Percentiles rank a stretch among this genome's conserved stretches.
Evolutionary conservation across 2,797 vertebrate genomes (phyloP).

Genomic region (Sphenodon punctatus): DNA sequence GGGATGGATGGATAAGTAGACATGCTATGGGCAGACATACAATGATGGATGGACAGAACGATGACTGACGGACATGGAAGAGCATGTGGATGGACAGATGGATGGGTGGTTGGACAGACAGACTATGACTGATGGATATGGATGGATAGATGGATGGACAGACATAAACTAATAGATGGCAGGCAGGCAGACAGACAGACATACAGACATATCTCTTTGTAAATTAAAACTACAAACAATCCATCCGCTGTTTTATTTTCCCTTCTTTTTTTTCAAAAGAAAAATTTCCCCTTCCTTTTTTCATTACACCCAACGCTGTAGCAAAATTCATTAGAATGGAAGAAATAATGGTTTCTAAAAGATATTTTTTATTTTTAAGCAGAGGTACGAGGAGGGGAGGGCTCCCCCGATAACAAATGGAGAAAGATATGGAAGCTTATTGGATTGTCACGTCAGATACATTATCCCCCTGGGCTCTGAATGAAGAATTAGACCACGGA

Average conservation of each 20-base stretch:
- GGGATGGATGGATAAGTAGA: too few relatives aligned
- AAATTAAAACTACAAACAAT: slow-evolving; percentile 35
- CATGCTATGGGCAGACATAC: too few relatives aligned
- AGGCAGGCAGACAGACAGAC: neutral
- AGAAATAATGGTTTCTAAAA: slow-evolving; percentile 46
- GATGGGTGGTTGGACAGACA: too few relatives aligned
- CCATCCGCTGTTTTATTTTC: neutral
- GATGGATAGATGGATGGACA: too few relatives aligned
- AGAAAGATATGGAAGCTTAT: slow-evolving; percentile 60
- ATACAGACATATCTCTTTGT: too few relatives aligned
- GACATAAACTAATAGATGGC: too few relatives aligned
- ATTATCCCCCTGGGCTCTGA: slow-evolving; percentile 63
- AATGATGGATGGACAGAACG: too few relatives aligned
- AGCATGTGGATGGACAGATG: too few relatives aligned
- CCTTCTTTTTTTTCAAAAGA: neutral
- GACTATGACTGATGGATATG: too few relatives aligned
- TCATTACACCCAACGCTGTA: neutral
- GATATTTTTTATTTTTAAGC: slow-evolving; percentile 63
- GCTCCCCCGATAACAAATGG: slow-evolving; percentile 44
- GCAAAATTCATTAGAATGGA: slow-evolving; percentile 43
- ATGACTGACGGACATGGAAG: too few relatives aligned
- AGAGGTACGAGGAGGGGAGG: neutral
- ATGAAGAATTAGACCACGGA: slow-evolving; percentile 68
- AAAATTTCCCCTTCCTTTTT: slow-evolving; percentile 1
- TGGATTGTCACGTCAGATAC: slow-evolving; percentile 59